Conservation (phyloP, 1,140 invertebrate species). For the Euwallacea similis region DNA sequence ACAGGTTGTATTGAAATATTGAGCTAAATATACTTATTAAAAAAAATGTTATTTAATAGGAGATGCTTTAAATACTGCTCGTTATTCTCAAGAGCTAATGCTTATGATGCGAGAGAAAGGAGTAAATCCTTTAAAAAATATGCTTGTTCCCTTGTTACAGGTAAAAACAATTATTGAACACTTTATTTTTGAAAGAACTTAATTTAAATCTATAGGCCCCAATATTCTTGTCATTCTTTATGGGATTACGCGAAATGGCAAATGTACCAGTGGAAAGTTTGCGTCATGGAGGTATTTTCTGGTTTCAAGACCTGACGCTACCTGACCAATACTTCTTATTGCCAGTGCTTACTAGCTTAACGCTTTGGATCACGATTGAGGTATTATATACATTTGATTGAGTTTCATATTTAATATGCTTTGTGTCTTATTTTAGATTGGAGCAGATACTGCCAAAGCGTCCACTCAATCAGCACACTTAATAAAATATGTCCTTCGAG, state of each 20-base stretch:
- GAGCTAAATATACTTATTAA: not conserved
- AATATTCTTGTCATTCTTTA: slow-evolving; percentile 89
- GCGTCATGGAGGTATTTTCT: slow-evolving; percentile 83
- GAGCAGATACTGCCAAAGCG: slow-evolving; percentile 73
- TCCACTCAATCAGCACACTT: slow-evolving; percentile 64
- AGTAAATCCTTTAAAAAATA: slow-evolving; percentile 78
- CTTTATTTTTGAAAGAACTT: not conserved
- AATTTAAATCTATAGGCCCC: slow-evolving; percentile 64
- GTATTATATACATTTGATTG: slow-evolving; percentile 48
- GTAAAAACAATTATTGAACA: slow-evolving; percentile 52
- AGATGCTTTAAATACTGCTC: slow-evolving; percentile 67
- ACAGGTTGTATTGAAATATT: slow-evolving; percentile 62
- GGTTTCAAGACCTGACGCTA: slow-evolving; percentile 91
- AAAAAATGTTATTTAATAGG: slow-evolving; percentile 10
- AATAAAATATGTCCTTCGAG: slow-evolving; percentile 74
- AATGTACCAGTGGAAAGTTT: slow-evolving; percentile 86
- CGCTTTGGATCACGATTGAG: slow-evolving; percentile 80
- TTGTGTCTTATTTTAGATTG: slow-evolving; percentile 58
- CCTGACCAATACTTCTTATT: slow-evolving; percentile 88
- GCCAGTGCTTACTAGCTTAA: slow-evolving; percentile 81
- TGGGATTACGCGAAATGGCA: slow-evolving; percentile 82
- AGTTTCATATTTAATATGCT: too few relatives aligned
- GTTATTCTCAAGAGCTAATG: slow-evolving; percentile 74
- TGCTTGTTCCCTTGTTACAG: slow-evolving; percentile 80
- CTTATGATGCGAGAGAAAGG: slow-evolving; percentile 79